A percentile compares a stretch with the other conserved stretches of the same genome.
Evolutionary conservation across 2,113 vertebrate species (phyloP).

Genomic region (Megatriorchis doriae): DNA sequence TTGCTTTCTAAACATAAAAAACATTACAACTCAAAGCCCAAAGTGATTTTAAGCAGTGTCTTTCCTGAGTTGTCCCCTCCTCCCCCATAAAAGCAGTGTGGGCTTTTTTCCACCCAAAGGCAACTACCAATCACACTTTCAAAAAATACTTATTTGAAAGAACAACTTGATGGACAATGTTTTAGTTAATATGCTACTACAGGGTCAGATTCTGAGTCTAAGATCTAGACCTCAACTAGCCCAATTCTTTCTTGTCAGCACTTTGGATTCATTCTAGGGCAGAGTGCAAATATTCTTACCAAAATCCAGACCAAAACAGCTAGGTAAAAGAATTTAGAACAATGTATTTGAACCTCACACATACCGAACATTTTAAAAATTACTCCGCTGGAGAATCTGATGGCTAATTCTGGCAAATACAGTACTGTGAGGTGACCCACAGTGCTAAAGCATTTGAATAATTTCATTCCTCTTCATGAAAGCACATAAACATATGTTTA

Average conservation of each 20-base stretch:
- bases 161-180: neutral
- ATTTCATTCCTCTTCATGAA: conserved; percentile 30
- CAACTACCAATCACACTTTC: neutral
- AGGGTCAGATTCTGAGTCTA: neutral
- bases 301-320: neutral
- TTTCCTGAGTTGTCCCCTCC: neutral
- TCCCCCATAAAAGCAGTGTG: neutral
- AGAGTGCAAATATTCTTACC: neutral
- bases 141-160: neutral
- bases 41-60: neutral
- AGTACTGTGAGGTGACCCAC: neutral
- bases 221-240: neutral
- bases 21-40: neutral
- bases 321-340: neutral
- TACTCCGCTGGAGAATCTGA: neutral
- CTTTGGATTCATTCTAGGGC: neutral
- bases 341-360: neutral
- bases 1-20: neutral
- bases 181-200: neutral
- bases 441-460: neutral
- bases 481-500: conserved; percentile 23
- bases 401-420: neutral
- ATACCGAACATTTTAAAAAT: neutral
- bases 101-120: neutral
- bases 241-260: neutral